phyloP scores from a whole-genome alignment of 2,113 vertebrate genomes.

The Paedocypris sp. region DNA sequence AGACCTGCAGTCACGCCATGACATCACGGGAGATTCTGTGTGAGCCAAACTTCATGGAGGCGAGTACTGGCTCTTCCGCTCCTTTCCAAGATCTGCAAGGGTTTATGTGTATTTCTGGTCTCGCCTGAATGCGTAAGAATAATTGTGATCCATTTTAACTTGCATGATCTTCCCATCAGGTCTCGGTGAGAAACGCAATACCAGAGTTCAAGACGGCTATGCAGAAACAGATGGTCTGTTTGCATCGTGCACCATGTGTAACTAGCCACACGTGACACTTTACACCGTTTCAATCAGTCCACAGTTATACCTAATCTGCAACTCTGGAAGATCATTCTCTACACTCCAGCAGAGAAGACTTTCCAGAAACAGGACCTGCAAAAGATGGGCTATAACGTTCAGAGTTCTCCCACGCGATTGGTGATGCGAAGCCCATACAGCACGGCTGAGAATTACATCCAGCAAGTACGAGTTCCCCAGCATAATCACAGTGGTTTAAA shows the following conservation, averaged over 20 bases:
- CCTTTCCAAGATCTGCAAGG: too few species aligned
- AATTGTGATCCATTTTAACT: too few species aligned
- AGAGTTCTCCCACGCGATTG: constrained; percentile 1
- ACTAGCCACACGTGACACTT: too few species aligned
- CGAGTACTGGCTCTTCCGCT: neutral
- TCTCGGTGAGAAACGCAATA: neutral
- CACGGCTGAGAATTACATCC: neutral
- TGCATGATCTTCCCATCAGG: too few species aligned
- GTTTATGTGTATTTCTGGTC: too few species aligned
- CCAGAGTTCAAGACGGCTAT: neutral
- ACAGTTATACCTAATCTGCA: neutral
- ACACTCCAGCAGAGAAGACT: neutral
- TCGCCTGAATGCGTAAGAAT: too few species aligned
- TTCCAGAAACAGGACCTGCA: neutral
- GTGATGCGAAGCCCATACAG: constrained; percentile 2
- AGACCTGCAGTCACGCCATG: neutral
- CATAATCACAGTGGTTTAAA: neutral
- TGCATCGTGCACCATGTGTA: neutral
- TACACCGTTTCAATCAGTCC: neutral
- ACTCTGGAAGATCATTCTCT: constrained; percentile 4
- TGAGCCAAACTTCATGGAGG: constrained; percentile 9
- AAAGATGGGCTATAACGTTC: neutral
- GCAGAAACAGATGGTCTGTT: neutral
- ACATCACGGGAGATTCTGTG: neutral
- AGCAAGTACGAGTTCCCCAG: neutral